Conservation (phyloP, 2,113 vertebrate species). For the Menura novaehollandiae region DNA sequence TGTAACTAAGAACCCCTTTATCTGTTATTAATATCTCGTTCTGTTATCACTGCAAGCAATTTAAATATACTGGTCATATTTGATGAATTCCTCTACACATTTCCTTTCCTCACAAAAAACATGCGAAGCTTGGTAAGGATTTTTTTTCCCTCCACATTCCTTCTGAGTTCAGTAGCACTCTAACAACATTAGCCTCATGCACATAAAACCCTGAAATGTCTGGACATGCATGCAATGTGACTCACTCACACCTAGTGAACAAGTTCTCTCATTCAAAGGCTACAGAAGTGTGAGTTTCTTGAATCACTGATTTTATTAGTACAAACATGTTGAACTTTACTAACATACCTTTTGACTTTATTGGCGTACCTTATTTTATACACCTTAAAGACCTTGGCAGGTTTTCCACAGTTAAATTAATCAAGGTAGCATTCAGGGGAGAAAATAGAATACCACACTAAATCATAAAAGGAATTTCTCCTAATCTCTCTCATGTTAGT, state of each 20-base stretch:
- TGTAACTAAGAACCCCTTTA: constrained; percentile 50
- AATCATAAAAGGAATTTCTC: constrained; percentile 60
- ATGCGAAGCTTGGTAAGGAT: not conserved
- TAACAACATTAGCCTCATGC: not conserved
- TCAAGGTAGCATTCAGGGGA: not conserved
- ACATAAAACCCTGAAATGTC: constrained; percentile 57
- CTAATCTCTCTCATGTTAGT: constrained; percentile 40
- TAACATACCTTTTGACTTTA: constrained; percentile 68
- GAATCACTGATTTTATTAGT: constrained; percentile 64
- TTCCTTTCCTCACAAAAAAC: constrained; percentile 22
- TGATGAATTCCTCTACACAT: constrained; percentile 61
- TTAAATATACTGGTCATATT: constrained; percentile 47
- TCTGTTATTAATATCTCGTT: constrained; percentile 48
- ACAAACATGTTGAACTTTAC: constrained; percentile 65
- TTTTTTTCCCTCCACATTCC: not conserved
- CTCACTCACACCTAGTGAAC: constrained; percentile 72
- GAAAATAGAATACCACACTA: not conserved
- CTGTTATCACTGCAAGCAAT: constrained; percentile 48
- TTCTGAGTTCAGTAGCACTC: constrained; percentile 19
- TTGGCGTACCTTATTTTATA: constrained; percentile 58
- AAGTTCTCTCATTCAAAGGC: constrained; percentile 59
- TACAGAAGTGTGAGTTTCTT: constrained; percentile 64
- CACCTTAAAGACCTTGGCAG: constrained; percentile 54
- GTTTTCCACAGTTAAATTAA: constrained; percentile 59
- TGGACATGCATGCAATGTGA: constrained; percentile 58